Conservation (phyloP, 2,888 invertebrate genomes). For the Drosophila silvestris region DNA sequence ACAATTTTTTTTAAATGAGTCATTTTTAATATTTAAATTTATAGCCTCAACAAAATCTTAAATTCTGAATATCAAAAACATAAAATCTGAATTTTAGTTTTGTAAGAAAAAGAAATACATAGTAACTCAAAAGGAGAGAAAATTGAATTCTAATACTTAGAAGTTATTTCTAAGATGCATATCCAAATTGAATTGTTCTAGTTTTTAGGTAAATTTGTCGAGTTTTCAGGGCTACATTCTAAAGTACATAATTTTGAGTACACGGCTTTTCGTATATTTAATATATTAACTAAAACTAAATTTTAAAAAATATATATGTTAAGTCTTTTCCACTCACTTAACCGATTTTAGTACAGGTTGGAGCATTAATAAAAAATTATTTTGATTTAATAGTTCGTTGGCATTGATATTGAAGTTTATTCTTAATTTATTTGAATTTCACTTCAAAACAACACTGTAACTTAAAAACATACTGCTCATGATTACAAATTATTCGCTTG, state of each 20-base stretch:
- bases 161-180: too few species aligned
- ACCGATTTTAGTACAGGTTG: neutral
- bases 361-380: neutral
- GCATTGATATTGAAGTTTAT: neutral
- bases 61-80: neutral
- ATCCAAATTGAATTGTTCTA: too few species aligned
- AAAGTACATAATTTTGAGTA: too few species aligned
- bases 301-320: too few species aligned
- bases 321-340: too few species aligned
- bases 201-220: too few species aligned
- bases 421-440: neutral
- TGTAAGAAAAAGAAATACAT: neutral
- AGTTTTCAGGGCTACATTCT: too few species aligned
- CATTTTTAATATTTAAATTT: neutral
- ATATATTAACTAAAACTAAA: too few species aligned
- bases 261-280: too few species aligned
- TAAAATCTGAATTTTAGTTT: neutral
- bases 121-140: neutral
- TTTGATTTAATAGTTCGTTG: neutral
- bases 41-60: neutral
- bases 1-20: neutral
- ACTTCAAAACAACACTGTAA: neutral
- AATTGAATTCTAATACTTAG: too few species aligned
- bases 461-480: slow-evolving; percentile 2
- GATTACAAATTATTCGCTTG: slow-evolving; percentile 52